phyloP scores from a whole-genome alignment of 1,140 invertebrate species.

The Contarinia nasturtii region DNA sequence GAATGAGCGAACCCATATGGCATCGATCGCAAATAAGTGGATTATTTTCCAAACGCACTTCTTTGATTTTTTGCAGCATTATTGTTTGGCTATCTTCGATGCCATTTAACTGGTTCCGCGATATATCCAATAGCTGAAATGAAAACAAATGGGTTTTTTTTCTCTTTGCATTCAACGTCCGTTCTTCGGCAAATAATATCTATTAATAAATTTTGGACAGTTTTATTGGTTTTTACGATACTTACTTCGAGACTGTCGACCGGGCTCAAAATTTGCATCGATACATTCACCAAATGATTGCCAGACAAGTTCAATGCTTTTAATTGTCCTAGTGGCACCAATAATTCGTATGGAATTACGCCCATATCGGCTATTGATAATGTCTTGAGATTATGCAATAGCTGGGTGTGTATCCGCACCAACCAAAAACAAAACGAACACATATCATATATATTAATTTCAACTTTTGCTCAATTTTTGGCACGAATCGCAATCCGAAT shows the following conservation, averaged over 20 bases:
- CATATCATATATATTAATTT: not conserved
- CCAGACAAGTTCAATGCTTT: conserved; percentile 34
- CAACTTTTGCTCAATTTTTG: too few relatives aligned
- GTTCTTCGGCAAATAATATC: not conserved
- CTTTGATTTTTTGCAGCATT: conserved; percentile 24
- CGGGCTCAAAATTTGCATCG: conserved; percentile 21
- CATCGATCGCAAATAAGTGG: conserved; percentile 45
- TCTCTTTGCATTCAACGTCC: not conserved
- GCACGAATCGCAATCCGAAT: not conserved
- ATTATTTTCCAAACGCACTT: conserved; percentile 35
- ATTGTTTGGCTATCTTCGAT: conserved; percentile 29
- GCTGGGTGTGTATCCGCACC: conserved; percentile 13
- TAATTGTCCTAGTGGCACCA: conserved; percentile 29
- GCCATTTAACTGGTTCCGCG: conserved; percentile 35
- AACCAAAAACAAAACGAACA: not conserved
- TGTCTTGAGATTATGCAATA: conserved; percentile 28
- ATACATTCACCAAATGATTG: conserved; percentile 25
- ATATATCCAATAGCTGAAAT: conserved; percentile 32
- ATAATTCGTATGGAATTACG: conserved; percentile 26
- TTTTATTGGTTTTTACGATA: not conserved
- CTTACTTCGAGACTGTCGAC: conserved; percentile 22
- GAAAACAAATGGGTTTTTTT: not conserved
- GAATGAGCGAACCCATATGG: conserved; percentile 27
- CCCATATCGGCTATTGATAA: conserved; percentile 34
- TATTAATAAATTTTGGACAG: not conserved